Evolutionary conservation across 2,113 vertebrate species (phyloP).

Genomic region (Galeopterus variegatus): DNA sequence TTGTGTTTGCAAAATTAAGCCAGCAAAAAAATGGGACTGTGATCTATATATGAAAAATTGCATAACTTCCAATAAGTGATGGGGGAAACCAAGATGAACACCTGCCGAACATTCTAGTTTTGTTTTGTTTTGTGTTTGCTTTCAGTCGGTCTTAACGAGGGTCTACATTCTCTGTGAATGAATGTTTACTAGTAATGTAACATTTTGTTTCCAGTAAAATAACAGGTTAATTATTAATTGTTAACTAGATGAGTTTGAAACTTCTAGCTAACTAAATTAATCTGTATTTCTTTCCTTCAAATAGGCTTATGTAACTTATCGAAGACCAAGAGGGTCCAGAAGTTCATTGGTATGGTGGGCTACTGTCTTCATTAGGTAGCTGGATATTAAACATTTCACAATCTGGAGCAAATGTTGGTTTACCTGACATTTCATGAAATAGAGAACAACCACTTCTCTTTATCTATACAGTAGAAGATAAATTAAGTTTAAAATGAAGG

Average conservation of each 20-base stretch:
- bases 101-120: neutral
- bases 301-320: neutral
- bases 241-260: slow-evolving; percentile 1
- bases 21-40: neutral
- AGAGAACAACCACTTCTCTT: neutral
- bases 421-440: neutral
- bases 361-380: neutral
- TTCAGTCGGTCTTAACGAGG: neutral
- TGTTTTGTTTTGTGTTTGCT: neutral
- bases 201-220: slow-evolving; percentile 17
- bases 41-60: neutral
- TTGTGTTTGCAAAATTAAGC: neutral
- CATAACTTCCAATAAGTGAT: neutral
- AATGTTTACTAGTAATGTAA: neutral
- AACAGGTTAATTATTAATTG: neutral
- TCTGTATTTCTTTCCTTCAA: slow-evolving; percentile 33
- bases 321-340: neutral
- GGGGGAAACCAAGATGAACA: neutral
- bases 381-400: neutral
- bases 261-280: neutral
- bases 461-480: neutral
- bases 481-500: neutral
- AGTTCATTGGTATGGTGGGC: neutral
- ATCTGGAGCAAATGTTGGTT: neutral
- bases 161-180: neutral